These are phyloP conservation scores for Trichogramma evanescens DNA, from an alignment of 2,888 invertebrate species.

Conservation along the genomic window DNA sequence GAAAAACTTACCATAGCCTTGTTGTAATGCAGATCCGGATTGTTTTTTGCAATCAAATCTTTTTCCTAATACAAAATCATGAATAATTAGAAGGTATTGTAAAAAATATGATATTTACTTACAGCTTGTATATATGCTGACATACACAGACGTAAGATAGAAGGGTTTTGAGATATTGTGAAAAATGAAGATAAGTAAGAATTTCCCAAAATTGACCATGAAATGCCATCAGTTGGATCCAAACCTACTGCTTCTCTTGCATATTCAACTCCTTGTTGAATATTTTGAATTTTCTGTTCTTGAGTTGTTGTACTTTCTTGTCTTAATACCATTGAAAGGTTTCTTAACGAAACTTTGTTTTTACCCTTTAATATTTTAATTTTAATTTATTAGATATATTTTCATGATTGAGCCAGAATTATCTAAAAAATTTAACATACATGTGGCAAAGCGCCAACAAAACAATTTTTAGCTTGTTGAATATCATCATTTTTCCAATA, in stretches of 20 bases:
- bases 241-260: constrained; percentile 77
- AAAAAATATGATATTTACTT: constrained; percentile 35
- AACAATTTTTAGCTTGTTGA: constrained; percentile 74
- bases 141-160: constrained; percentile 64
- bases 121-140: constrained; percentile 77
- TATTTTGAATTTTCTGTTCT: constrained; percentile 54
- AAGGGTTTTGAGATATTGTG: constrained; percentile 64
- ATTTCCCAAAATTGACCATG: constrained; percentile 80
- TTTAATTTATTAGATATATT: constrained; percentile 4
- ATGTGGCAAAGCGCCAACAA: constrained; percentile 68
- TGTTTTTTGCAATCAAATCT: constrained; percentile 63
- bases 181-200: constrained; percentile 78
- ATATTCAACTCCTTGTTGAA: constrained; percentile 65
- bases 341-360: constrained; percentile 70
- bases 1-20: constrained; percentile 65
- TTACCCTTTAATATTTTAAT: constrained; percentile 52
- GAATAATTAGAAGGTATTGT: constrained; percentile 1
- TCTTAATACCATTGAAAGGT: constrained; percentile 73
- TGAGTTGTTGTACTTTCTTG: constrained; percentile 54
- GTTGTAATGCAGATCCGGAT: constrained; percentile 77
- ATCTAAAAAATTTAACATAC: constrained; percentile 46
- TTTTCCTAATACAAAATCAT: constrained; percentile 52
- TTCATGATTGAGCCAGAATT: constrained; percentile 1
- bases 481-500: constrained; percentile 82
- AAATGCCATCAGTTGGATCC: constrained; percentile 70